Conservation (phyloP, 2,888 invertebrate genomes). For the Cantharis rufa region DNA sequence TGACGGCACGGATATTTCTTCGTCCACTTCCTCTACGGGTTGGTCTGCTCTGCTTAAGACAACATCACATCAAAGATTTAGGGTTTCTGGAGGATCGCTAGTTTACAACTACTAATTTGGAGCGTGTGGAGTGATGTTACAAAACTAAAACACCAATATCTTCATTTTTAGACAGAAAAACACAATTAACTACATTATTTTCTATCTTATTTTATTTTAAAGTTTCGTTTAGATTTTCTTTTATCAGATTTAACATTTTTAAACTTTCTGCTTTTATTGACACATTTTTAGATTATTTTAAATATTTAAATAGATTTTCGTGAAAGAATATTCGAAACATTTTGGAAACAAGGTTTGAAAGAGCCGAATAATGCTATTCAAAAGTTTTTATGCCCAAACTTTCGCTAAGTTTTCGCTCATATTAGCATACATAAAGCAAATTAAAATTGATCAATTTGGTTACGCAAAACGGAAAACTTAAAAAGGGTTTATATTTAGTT, state of each 20-base stretch:
- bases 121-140: slow-evolving; percentile 15
- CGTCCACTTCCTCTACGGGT: slow-evolving; percentile 41
- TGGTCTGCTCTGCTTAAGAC: slow-evolving; percentile 43
- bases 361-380: not conserved
- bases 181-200: not conserved
- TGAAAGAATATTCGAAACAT: not conserved
- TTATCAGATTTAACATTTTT: not conserved
- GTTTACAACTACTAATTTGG: slow-evolving; percentile 22
- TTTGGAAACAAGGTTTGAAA: not conserved
- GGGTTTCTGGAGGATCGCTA: slow-evolving; percentile 36
- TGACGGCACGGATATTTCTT: slow-evolving; percentile 43
- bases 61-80: slow-evolving; percentile 50
- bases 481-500: not conserved
- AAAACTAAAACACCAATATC: slow-evolving; percentile 23
- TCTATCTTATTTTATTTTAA: not conserved
- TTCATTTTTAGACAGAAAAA: not conserved
- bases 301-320: not conserved
- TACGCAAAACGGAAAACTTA: not conserved
- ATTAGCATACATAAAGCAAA: not conserved
- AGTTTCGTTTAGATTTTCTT: not conserved
- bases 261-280: not conserved
- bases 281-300: not conserved
- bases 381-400: not conserved
- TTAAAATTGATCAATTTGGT: not conserved
- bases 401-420: not conserved